Evolutionary conservation across 2,113 vertebrate genomes (phyloP).

Genomic region (Eolophus roseicapilla): DNA sequence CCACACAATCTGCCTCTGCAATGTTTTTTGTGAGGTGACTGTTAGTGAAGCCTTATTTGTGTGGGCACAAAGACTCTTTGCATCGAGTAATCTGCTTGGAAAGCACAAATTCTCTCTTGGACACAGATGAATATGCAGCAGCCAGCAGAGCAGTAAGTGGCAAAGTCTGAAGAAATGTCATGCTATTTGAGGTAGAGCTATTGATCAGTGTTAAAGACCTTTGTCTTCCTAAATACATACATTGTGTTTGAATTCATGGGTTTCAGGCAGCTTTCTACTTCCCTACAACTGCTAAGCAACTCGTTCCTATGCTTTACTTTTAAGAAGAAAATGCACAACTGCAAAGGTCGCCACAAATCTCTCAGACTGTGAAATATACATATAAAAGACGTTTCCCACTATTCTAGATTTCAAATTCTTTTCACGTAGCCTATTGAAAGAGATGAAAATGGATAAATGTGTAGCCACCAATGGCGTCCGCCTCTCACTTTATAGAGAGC

Average conservation of each 20-base stretch:
- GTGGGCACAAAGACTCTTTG: accelerated
- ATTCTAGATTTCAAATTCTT: constrained; percentile 46
- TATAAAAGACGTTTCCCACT: constrained; percentile 21
- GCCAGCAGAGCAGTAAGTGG: neutral
- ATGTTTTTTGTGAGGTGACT: neutral
- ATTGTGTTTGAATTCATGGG: neutral
- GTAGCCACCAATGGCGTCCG: constrained; percentile 52
- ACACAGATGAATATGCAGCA: neutral
- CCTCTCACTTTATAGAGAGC: constrained; percentile 64
- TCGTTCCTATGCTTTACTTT: neutral
- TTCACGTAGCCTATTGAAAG: constrained; percentile 64
- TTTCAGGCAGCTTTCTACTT: neutral
- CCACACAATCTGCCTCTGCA: neutral
- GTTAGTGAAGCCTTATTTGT: neutral
- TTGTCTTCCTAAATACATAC: neutral
- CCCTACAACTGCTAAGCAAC: neutral
- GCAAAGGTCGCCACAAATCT: neutral
- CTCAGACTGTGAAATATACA: neutral
- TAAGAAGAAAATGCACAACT: neutral
- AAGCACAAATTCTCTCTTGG: neutral
- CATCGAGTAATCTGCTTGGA: neutral
- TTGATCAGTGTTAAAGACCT: neutral
- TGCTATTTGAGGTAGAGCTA: neutral
- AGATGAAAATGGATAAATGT: constrained; percentile 72
- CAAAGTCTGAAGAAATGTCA: neutral